Conservation (phyloP, 2,888 invertebrate species). For the Mythimna pallens region DNA sequence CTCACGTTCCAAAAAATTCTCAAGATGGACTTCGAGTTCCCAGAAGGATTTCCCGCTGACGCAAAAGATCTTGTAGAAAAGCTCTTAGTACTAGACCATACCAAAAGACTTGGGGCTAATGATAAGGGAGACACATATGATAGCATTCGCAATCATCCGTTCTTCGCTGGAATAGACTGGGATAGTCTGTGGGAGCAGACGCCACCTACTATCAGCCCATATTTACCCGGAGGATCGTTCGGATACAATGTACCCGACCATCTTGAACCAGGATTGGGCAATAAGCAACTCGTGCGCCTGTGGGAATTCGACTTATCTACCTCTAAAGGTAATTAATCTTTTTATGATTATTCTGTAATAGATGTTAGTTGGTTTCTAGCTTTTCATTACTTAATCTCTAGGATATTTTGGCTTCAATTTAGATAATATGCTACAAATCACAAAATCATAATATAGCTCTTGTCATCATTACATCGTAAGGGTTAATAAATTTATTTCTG, state of each 20-base stretch:
- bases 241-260: conserved; percentile 94
- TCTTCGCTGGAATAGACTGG: conserved; percentile 96
- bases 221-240: conserved; percentile 93
- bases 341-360: conserved; percentile 8
- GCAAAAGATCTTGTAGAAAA: conserved; percentile 97
- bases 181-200: conserved; percentile 94
- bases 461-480: conserved; percentile 6
- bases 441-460: not conserved
- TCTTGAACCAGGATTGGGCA: conserved; percentile 96
- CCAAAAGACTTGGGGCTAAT: conserved; percentile 94
- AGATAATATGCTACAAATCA: not conserved
- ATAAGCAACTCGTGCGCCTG: conserved; percentile 94
- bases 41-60: conserved; percentile 96
- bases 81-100: conserved; percentile 95
- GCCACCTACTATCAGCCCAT: conserved; percentile 96
- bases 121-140: conserved; percentile 94
- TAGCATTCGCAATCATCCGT: conserved; percentile 96
- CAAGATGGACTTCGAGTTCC: conserved; percentile 97
- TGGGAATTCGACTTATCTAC: conserved; percentile 93
- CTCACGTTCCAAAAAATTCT: conserved; percentile 98
- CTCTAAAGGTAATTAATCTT: conserved; percentile 59
- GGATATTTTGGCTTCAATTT: not conserved
- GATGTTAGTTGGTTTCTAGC: not conserved
- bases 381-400: not conserved
- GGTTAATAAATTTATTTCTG: conserved; percentile 10